Base-by-base conservation (phyloP, 2,888 invertebrate species). In the Spodoptera exigua region DNA sequence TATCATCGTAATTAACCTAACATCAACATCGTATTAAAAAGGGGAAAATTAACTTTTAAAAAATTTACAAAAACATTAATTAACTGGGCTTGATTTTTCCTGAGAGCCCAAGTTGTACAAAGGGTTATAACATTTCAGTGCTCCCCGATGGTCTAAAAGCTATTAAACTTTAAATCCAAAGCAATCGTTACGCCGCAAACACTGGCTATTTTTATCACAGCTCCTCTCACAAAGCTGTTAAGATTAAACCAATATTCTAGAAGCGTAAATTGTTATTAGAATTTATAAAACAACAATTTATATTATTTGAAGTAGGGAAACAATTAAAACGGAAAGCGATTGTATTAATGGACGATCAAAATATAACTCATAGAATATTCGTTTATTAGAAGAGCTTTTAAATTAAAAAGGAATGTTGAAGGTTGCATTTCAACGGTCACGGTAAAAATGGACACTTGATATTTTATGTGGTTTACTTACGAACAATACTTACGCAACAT, bases 401-500 rank as follows among this genome's bases (percentile, higher is more conserved):
- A 2, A 18, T 3, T 3, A 18, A 18, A 18, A 3, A 3, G 18
- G n/a, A n/a, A n/a, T n/a, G n/a, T n/a, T n/a, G n/a, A n/a, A n/a
- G n/a, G n/a, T n/a, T n/a, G n/a, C n/a, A n/a, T n/a, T n/a, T n/a
- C n/a, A n/a, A n/a, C n/a, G n/a, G n/a, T n/a, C 4, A 5, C 3
- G 3, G 21, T 21, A 21, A 21, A 21, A 21, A 21, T 21, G 3
- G 3, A 21, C 3, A 0, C 21, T 21, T 21, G 21, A 21, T 21
- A 21, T 2, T 21, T 2, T 5, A 5, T 5, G 3, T 0, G 3
- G 5, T 21, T 5, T 27, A n/a, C n/a, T n/a, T n/a, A n/a, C n/a
- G 9, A 27, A 5, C 1, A 27, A 27, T 27, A 27, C 93, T 92
- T 81, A 94, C 93, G 90, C 90, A 58, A 92, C 86, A 76, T 93